phyloP scores from a whole-genome alignment of 2,888 invertebrate species.

The Leptopilina syphax region DNA sequence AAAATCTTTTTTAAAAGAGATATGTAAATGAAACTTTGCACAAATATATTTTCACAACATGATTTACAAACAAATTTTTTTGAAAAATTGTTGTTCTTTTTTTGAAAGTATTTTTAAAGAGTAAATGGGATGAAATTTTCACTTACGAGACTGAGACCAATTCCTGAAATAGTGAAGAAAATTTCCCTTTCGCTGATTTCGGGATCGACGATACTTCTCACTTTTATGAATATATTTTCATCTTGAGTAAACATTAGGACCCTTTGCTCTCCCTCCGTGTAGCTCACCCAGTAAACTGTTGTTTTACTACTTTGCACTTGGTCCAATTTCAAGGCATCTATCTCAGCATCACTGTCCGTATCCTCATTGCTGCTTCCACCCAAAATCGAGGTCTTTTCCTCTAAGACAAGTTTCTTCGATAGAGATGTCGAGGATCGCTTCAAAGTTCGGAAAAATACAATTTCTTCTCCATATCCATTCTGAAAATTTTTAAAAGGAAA shows the following conservation, averaged over 20 bases:
- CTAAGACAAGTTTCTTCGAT: slow-evolving; percentile 49
- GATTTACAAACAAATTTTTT: no score
- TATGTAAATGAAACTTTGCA: no score
- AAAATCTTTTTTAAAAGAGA: no score
- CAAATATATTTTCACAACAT: no score
- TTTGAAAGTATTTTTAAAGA: no score
- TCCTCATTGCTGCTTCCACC: slow-evolving; percentile 80
- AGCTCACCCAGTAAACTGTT: slow-evolving; percentile 89
- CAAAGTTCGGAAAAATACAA: slow-evolving; percentile 80
- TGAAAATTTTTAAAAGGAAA: slow-evolving; percentile 61
- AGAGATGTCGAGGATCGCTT: slow-evolving; percentile 57
- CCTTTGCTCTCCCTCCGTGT: slow-evolving; percentile 85
- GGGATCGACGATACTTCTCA: slow-evolving; percentile 78
- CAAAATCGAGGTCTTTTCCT: slow-evolving; percentile 46
- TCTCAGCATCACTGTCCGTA: slow-evolving; percentile 73
- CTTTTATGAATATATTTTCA: slow-evolving; percentile 79
- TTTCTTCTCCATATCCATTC: slow-evolving; percentile 82
- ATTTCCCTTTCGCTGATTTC: slow-evolving; percentile 84
- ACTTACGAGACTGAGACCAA: slow-evolving; percentile 81
- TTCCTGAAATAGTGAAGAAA: slow-evolving; percentile 83
- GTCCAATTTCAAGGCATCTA: slow-evolving; percentile 45
- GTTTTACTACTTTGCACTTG: slow-evolving; percentile 85
- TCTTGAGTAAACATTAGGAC: slow-evolving; percentile 88
- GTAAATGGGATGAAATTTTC: background rate
- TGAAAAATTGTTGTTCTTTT: no score